These are phyloP conservation scores for Pelvicachromis taeniatus DNA, from an alignment of 2,113 vertebrate genomes.

Conservation along the genomic window DNA sequence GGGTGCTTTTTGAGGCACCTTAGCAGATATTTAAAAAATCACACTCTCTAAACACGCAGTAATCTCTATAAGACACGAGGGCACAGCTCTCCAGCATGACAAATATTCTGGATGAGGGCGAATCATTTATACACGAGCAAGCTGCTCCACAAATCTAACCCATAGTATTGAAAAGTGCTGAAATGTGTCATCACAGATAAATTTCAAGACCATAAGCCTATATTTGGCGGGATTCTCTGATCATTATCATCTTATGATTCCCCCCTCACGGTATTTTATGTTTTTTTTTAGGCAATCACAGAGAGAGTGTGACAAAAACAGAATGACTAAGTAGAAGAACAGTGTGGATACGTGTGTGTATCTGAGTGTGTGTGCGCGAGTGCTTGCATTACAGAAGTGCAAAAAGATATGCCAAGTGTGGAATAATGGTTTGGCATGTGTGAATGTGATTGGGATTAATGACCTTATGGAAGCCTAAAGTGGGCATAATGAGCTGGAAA, in stretches of 20 bases:
- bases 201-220: slow-evolving; percentile 37
- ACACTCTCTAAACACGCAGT: neutral
- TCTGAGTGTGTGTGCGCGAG: neutral
- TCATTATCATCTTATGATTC: slow-evolving; percentile 43
- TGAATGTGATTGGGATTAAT: slow-evolving; percentile 74
- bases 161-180: slow-evolving; percentile 11
- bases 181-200: slow-evolving; percentile 44
- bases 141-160: slow-evolving; percentile 30
- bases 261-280: slow-evolving; percentile 25
- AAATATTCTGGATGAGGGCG: slow-evolving; percentile 38
- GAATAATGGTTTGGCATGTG: slow-evolving; percentile 69
- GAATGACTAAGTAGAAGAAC: slow-evolving; percentile 49
- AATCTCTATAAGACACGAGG: slow-evolving; percentile 4
- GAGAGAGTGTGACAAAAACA: slow-evolving; percentile 41
- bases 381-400: slow-evolving; percentile 24
- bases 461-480: slow-evolving; percentile 68
- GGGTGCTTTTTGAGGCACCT: neutral
- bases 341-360: neutral
- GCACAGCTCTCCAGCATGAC: slow-evolving; percentile 38
- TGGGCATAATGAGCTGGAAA: slow-evolving; percentile 72
- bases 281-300: slow-evolving; percentile 26
- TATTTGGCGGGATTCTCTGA: slow-evolving; percentile 41
- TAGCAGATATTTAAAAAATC: neutral
- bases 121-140: slow-evolving; percentile 38
- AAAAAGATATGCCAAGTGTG: slow-evolving; percentile 62